Base-by-base conservation (phyloP, 2,113 vertebrate species). In the Pogona vitticeps region DNA sequence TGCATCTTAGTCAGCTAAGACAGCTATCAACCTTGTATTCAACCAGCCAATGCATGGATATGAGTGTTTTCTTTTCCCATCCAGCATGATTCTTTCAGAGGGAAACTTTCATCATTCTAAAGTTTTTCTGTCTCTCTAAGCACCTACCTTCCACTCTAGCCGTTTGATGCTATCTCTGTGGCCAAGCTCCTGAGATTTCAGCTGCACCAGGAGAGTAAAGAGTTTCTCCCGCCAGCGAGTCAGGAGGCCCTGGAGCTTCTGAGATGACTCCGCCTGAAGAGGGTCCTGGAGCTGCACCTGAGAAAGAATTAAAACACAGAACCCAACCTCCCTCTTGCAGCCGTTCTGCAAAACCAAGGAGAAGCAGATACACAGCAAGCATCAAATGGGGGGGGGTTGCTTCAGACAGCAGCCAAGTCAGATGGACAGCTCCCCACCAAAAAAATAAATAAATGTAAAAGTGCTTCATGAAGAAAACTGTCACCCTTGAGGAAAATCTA, bases 161-260 rank as follows among this genome's bases (percentile, higher is more conserved):
- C 33, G 73, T 26, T 83, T 59, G 52, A 65, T 31, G 2, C 61
- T 38, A 1, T 85, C 78, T 23, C 83, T 80, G 33, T 96, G 94
- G 72, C 92, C 85, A 75, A 96, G 90, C 28, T 96, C 94, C 87
- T 96, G 95, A 13, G 94, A 86, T 84, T 94, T 96, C 8, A 96
- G 92, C 92, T 96, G 96, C 31, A 96, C 95, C 94, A 96, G 90
- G 20, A 96, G 93, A 20, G 89, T 79, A 71, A 95, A 96, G n/a
- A 96, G 95, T 83, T 96, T 96, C 85, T 96, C 95, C 59, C 95
- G 92, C 96, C 96, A 96, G 17, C 90, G 12, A 2, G 76, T 91
- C 75, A 96, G 85, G 76, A 96, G 71, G 1, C 73, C 72, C 81
- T 86, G 93, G 77, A 76, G 87, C 88, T 94, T 96, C 82, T 80